Percentiles rank a stretch among this genome's conserved stretches.
These are phyloP conservation scores for Brenthis ino DNA, from an alignment of 2,888 invertebrate genomes.

Conservation along the genomic window DNA sequence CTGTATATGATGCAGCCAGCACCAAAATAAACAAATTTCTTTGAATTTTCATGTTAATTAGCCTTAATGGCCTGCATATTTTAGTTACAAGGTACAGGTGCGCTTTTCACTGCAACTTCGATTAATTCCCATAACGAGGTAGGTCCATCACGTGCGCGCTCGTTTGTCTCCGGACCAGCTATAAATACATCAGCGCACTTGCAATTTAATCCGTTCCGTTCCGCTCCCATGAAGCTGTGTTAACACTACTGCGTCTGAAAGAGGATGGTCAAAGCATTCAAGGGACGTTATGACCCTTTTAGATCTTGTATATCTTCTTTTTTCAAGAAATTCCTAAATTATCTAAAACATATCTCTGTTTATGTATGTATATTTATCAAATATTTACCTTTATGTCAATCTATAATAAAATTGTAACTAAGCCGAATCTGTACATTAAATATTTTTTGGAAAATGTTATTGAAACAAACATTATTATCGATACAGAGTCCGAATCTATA, in stretches of 20 bases:
- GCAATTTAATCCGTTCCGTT: constrained; percentile 80
- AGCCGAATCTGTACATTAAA: too few relatives aligned
- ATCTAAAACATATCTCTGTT: too few relatives aligned
- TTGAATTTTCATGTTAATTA: constrained; percentile 44
- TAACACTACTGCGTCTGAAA: constrained; percentile 37
- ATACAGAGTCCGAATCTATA: too few relatives aligned
- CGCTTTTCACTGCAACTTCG: constrained; percentile 73
- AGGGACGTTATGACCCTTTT: neutral
- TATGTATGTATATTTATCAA: too few relatives aligned
- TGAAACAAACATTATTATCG: too few relatives aligned
- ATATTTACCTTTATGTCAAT: too few relatives aligned
- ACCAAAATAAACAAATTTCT: constrained; percentile 28
- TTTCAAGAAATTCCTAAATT: too few relatives aligned
- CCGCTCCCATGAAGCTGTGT: constrained; percentile 59
- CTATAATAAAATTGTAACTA: too few relatives aligned
- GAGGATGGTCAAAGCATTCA: constrained; percentile 23
- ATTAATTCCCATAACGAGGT: constrained; percentile 82
- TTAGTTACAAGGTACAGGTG: constrained; percentile 75
- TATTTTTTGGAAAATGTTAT: too few relatives aligned
- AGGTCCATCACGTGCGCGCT: constrained; percentile 79
- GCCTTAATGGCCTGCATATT: constrained; percentile 59
- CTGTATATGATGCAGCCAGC: neutral
- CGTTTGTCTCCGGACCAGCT: constrained; percentile 80
- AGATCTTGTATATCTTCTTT: neutral
- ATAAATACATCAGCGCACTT: constrained; percentile 82